Evolutionary conservation across 2,113 vertebrate genomes (phyloP).

Genomic region (Oreochromis tanganicae): DNA sequence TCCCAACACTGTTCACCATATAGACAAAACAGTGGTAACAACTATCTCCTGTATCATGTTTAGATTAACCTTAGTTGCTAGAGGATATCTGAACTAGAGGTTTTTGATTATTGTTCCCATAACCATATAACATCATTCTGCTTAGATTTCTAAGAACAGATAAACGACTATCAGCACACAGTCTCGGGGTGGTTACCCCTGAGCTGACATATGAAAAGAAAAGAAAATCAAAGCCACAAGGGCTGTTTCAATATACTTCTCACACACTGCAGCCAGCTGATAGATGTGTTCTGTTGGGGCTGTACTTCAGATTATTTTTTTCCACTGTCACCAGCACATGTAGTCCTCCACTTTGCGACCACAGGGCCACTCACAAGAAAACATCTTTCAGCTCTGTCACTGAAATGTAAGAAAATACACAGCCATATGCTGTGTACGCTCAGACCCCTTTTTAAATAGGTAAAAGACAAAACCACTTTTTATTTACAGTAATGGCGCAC

Average conservation of each 20-base stretch:
- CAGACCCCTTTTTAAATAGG: neutral
- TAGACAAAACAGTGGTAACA: neutral
- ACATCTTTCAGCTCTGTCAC: constrained; percentile 5
- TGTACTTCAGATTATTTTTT: neutral
- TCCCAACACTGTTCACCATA: neutral
- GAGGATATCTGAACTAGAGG: neutral
- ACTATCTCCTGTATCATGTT: neutral
- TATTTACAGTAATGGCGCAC: neutral
- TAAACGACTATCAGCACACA: neutral
- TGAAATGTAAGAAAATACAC: neutral
- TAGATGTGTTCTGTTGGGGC: neutral
- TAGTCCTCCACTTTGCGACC: neutral
- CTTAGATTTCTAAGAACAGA: neutral
- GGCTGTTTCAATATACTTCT: neutral
- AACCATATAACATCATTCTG: neutral
- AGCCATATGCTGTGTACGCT: neutral
- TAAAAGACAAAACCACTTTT: neutral
- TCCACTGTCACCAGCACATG: neutral
- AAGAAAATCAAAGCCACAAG: neutral
- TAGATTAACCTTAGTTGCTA: neutral
- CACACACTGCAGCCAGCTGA: neutral
- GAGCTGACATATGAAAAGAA: neutral
- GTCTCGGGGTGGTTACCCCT: neutral
- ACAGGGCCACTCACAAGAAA: neutral
- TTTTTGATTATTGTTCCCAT: neutral